Percentiles rank a stretch among this genome's conserved stretches.
Evolutionary conservation across 92 coral and sea anemone species (phyloP).

Genomic region (Phenganax stokvisi): DNA sequence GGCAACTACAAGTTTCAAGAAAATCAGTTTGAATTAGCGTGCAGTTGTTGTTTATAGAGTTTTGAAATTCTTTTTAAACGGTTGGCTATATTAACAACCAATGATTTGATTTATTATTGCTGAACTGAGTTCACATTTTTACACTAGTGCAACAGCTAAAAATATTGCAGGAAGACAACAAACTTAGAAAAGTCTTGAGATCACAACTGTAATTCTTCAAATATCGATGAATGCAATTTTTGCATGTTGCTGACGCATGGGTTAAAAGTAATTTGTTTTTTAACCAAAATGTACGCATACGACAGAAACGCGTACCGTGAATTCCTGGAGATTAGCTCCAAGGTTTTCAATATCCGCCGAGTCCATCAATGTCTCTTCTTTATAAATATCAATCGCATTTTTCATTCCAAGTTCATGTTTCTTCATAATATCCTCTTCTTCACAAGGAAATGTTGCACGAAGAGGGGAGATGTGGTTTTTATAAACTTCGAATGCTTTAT

Average conservation of each 20-base stretch:
- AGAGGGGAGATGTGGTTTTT: slow-evolving; percentile 3
- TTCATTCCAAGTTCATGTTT: slow-evolving; percentile 27
- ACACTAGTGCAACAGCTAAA: not conserved
- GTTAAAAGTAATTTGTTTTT: not conserved
- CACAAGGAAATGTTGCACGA: slow-evolving; percentile 24
- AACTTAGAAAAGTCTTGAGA: not conserved
- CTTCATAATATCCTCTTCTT: slow-evolving; percentile 3
- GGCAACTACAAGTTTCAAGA: no score
- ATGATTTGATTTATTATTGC: no score
- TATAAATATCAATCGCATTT: slow-evolving; percentile 23
- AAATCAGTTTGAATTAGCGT: no score
- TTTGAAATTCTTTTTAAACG: no score
- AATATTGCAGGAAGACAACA: not conserved
- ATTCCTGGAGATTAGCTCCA: slow-evolving; percentile 27
- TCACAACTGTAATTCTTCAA: not conserved
- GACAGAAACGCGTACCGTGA: slow-evolving; percentile 15
- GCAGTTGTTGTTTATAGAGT: no score
- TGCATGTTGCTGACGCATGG: not conserved
- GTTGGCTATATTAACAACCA: no score
- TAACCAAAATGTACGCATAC: not conserved
- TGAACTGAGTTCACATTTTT: no score
- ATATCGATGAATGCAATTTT: no score
- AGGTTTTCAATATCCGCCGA: slow-evolving; percentile 18
- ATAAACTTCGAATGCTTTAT: slow-evolving; percentile 21
- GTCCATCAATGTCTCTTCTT: slow-evolving; percentile 35